phyloP scores from a whole-genome alignment of 2,888 invertebrate genomes.

The Colletes collaris region DNA sequence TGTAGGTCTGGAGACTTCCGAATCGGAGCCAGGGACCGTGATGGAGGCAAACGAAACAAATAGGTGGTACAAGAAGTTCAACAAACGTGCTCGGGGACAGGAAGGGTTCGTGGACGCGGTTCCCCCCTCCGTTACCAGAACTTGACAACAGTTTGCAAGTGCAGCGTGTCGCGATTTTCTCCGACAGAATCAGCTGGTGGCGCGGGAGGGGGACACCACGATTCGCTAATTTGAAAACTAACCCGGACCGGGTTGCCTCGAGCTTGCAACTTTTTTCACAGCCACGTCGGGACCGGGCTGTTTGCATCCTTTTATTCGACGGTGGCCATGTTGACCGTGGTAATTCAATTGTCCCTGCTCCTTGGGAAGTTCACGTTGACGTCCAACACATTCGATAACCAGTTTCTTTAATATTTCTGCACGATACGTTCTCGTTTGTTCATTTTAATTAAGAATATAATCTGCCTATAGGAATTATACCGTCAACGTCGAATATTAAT shows the following conservation, averaged over 20 bases:
- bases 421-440: too few species aligned
- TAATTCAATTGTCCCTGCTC: background rate
- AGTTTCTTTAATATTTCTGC: too few species aligned
- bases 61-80: constrained; percentile 7
- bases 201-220: background rate
- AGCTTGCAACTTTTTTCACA: background rate
- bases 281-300: background rate
- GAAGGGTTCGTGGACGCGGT: constrained; percentile 21
- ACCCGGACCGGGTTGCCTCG: constrained; percentile 7
- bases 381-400: too few species aligned
- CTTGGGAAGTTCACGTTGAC: too few species aligned
- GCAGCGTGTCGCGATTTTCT: constrained; percentile 15
- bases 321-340: background rate
- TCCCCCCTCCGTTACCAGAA: constrained; percentile 2
- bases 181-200: constrained; percentile 10
- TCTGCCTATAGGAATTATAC: too few species aligned
- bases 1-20: background rate
- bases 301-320: background rate
- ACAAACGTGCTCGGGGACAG: constrained; percentile 10
- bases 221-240: constrained; percentile 43
- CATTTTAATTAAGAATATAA: too few species aligned
- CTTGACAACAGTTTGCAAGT: constrained; percentile 23
- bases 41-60: constrained; percentile 8
- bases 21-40: background rate
- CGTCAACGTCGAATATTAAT: too few species aligned